Evolutionary conservation across 2,888 invertebrate species (phyloP).

Genomic region (Ormyrus thymus): DNA sequence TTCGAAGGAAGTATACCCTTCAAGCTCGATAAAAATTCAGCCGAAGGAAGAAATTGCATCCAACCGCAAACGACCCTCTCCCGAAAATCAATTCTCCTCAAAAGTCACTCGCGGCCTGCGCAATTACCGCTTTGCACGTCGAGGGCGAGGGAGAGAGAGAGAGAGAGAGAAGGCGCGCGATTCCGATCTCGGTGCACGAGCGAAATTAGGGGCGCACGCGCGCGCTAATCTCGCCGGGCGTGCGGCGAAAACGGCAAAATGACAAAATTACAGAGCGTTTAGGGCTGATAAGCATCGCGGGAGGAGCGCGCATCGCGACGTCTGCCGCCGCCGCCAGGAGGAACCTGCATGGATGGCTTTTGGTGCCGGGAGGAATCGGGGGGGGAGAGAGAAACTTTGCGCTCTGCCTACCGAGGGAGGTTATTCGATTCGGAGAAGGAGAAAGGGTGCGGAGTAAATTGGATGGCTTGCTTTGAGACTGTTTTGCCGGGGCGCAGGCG

Average conservation of each 20-base stretch:
- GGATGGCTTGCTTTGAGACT: background rate
- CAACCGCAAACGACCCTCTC: too few relatives aligned
- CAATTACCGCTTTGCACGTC: too few relatives aligned
- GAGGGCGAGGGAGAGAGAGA: too few relatives aligned
- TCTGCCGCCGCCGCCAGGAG: background rate
- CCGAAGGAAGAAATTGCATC: too few relatives aligned
- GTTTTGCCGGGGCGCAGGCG: too few relatives aligned
- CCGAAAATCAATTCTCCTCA: too few relatives aligned
- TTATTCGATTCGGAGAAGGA: constrained; percentile 11
- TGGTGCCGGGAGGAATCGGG: background rate
- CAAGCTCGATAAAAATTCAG: too few relatives aligned
- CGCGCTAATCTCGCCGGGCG: background rate
- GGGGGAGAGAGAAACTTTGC: background rate
- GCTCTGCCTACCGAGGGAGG: constrained; percentile 11
- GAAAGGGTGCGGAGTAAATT: background rate
- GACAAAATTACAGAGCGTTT: constrained; percentile 50
- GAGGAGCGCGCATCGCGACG: background rate
- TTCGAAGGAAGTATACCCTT: background rate
- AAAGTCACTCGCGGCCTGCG: too few relatives aligned
- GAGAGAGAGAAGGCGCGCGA: background rate
- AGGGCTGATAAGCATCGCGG: constrained; percentile 33
- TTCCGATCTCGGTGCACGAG: constrained; percentile 4
- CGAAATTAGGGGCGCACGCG: constrained; percentile 28
- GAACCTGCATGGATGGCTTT: background rate
- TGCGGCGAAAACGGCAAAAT: constrained; percentile 45